Conservation (phyloP, 2,113 vertebrate genomes). For the Tamias sibiricus region DNA sequence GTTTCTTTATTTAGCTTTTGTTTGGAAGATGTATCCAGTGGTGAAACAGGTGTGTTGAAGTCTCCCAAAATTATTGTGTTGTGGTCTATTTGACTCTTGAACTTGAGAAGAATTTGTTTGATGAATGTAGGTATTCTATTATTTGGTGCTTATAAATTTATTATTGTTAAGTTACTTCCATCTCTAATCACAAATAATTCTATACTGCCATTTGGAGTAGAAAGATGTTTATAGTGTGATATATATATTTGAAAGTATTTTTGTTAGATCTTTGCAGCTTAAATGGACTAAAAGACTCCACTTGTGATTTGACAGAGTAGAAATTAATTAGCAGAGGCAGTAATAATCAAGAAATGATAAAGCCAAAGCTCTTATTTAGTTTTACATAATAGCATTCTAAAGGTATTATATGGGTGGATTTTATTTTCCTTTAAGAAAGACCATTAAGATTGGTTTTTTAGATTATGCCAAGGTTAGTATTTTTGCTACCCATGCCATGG, state of each 20-base stretch:
- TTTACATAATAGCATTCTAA: background rate
- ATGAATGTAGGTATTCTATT: no score
- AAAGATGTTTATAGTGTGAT: background rate
- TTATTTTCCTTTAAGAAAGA: slow-evolving; percentile 17
- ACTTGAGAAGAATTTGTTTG: no score
- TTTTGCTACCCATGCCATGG: background rate
- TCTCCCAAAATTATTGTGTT: no score
- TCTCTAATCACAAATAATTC: background rate
- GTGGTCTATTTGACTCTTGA: no score
- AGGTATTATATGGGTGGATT: background rate
- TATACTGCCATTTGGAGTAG: background rate
- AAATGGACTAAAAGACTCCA: background rate
- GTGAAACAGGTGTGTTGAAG: no score
- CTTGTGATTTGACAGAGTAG: background rate
- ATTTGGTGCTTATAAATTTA: no score
- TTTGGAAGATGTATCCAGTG: no score
- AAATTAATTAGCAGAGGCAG: slow-evolving; percentile 34
- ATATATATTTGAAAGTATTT: background rate
- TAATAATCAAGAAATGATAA: slow-evolving; percentile 49
- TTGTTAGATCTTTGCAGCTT: background rate
- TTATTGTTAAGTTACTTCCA: background rate
- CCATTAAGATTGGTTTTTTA: background rate
- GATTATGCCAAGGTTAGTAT: background rate
- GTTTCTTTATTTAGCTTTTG: no score
- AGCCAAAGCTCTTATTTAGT: background rate